Conservation (phyloP, 2,797 vertebrate genomes). For the Sandelia bainsii region DNA sequence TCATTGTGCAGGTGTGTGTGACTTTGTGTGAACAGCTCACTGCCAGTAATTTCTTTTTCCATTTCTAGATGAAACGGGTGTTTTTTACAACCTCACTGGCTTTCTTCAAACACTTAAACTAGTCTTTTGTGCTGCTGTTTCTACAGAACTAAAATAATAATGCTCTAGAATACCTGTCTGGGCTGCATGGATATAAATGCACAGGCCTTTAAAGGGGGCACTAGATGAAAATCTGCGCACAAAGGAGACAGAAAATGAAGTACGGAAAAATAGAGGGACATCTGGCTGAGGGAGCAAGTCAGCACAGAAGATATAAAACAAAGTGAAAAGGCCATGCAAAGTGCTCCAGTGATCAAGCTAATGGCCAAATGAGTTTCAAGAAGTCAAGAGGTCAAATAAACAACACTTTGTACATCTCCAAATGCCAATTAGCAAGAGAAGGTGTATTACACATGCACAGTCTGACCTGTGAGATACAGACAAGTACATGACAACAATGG, state of each 20-base stretch:
- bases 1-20: no score
- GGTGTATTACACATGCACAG: not conserved
- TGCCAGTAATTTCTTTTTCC: no score
- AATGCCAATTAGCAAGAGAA: slow-evolving; percentile 15
- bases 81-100: slow-evolving; percentile 34
- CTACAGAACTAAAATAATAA: slow-evolving; percentile 27
- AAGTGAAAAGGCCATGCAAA: slow-evolving; percentile 27
- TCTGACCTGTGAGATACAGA: not conserved
- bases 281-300: slow-evolving; percentile 5
- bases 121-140: no score
- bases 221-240: not conserved
- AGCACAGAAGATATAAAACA: slow-evolving; percentile 29
- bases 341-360: slow-evolving; percentile 36
- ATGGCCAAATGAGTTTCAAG: slow-evolving; percentile 25
- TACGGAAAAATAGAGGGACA: slow-evolving; percentile 9
- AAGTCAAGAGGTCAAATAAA: slow-evolving; percentile 40
- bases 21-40: no score
- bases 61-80: slow-evolving; percentile 31
- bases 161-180: slow-evolving; percentile 1
- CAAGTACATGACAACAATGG: slow-evolving; percentile 4
- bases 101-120: slow-evolving; percentile 31
- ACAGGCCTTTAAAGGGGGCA: not conserved
- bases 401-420: slow-evolving; percentile 27
- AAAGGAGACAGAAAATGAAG: not conserved
- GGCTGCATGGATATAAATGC: slow-evolving; percentile 8